Base-by-base conservation (phyloP, 2,888 invertebrate genomes). In the Melipona bicolor region DNA sequence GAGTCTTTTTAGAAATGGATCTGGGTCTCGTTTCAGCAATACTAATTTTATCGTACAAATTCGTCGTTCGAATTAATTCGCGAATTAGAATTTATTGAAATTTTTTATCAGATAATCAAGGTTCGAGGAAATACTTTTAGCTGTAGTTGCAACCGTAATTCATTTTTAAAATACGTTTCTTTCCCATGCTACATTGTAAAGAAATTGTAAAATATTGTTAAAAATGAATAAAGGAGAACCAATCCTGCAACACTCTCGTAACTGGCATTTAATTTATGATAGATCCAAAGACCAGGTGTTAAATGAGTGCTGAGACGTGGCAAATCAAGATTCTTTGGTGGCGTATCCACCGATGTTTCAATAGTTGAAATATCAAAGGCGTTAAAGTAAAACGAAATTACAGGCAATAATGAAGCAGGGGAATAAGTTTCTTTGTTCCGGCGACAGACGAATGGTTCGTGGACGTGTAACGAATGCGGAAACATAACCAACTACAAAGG, bases 401-500 rank as follows among this genome's bases (percentile, higher is more conserved):
- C 75, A 21, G 70, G 59, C 75, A 61, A 83, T 83, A 75, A 82
- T 52, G 70, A 70, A 70, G 75, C 59, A 54, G 64, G 64, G 49
- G 32, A 54, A 61, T 69, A 67, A 61, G 61, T 72, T 59, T 67
- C 56, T 83, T 83, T 72, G 70, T 82, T 65, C 83, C 27, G 3
- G 15, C 43, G 59, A 52, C 52, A 75, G 76, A 83, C 70, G 76
- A 83, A 83, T 84, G 69, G 72, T 62, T 50, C 64, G 50, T 21
- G 79, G 79, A 75, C 79, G 84, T 84, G 71, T 75, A 75, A 84
- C 73, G 73, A 84, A 84, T 84, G 84, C 67, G 85, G 67, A 61
- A 84, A 32, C 65, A 67, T 71, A 61, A 74, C 79, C 85, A 71
- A 21, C 71, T 75, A 76, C 83, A 79, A 84, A 79, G 79, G 71